Base-by-base conservation (phyloP, 2,888 invertebrate species). In the Chesias legatella region DNA sequence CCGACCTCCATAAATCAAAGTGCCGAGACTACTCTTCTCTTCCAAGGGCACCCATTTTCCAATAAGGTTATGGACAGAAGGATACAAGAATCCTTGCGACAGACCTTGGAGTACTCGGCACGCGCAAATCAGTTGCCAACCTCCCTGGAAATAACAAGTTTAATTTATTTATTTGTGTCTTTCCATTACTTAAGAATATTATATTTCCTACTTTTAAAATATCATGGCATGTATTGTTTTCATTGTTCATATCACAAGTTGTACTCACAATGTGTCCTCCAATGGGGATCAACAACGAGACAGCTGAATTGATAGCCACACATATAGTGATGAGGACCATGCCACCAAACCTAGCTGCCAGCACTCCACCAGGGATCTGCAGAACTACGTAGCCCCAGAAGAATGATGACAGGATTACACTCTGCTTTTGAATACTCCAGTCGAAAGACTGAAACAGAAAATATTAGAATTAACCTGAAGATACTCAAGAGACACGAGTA, bases 101-200 rank as follows among this genome's bases (percentile, higher is more conserved):
- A 96, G 77, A 0, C 97, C 97, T 70, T 94, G 93, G 0, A 93
- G 51, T 0, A 94, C 90, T 27, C 97, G 89, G 41, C 92, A 89
- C 0, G 80, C 88, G 58, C 94, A 92, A 0, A 94, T 85, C 1
- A 91, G 82, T 36, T 89, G 72, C 86, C 92, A 92, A 7, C 90
- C 92, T 1, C 90, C 90, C 62, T 88, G 65, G 1, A 86, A 72
- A 10, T 22, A 26, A 8, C 4, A n/a, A n/a, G n/a, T n/a, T n/a
- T n/a, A n/a, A n/a, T n/a, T n/a, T n/a, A n/a, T n/a, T n/a, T n/a
- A n/a, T n/a, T n/a, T n/a, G n/a, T n/a, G n/a, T n/a, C n/a, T n/a
- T n/a, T n/a, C n/a, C n/a, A n/a, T n/a, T n/a, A n/a, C n/a, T n/a
- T n/a, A n/a, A n/a, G n/a, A n/a, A n/a, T n/a, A n/a, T n/a, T n/a